phyloP scores from a whole-genome alignment of 2,797 vertebrate species.

The Thunnus albacares region DNA sequence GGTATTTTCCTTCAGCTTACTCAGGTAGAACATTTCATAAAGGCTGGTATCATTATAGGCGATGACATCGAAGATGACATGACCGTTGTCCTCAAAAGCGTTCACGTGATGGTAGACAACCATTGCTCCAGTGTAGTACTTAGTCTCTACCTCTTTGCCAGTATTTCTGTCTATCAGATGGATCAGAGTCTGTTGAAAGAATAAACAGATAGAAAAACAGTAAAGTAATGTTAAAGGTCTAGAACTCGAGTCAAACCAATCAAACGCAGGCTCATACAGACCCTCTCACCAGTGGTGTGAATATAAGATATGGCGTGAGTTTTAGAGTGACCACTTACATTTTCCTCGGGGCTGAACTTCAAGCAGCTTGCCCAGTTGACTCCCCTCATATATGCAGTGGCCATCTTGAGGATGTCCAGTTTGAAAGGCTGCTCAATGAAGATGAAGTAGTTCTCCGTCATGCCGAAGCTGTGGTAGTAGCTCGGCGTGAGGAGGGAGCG shows the following conservation, averaged over 20 bases:
- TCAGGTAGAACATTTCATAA: constrained; percentile 94
- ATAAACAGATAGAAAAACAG: constrained; percentile 8
- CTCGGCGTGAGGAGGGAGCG: constrained; percentile 91
- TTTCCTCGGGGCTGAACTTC: constrained; percentile 88
- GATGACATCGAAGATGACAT: constrained; percentile 91
- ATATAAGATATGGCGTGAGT: not conserved
- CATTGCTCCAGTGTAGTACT: constrained; percentile 89
- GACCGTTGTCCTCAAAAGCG: constrained; percentile 91
- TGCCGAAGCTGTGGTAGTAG: constrained; percentile 97
- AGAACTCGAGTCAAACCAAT: not conserved
- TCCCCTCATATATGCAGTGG: constrained; percentile 93
- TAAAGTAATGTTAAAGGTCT: not conserved
- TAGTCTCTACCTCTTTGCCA: constrained; percentile 86
- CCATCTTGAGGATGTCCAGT: constrained; percentile 94
- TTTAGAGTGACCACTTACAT: constrained; percentile 79
- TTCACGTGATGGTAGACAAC: constrained; percentile 95
- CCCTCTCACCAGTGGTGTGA: not conserved
- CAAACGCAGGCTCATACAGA: no score
- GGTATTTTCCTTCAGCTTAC: constrained; percentile 82
- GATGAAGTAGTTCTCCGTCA: constrained; percentile 93
- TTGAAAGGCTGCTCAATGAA: constrained; percentile 95
- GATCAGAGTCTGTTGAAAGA: constrained; percentile 89
- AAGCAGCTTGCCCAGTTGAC: constrained; percentile 96
- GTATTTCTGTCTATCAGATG: constrained; percentile 93
- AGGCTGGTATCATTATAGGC: constrained; percentile 90